These are phyloP conservation scores for Orthonychiurus folsomi DNA, from an alignment of 2,888 invertebrate genomes.

Conservation along the genomic window DNA sequence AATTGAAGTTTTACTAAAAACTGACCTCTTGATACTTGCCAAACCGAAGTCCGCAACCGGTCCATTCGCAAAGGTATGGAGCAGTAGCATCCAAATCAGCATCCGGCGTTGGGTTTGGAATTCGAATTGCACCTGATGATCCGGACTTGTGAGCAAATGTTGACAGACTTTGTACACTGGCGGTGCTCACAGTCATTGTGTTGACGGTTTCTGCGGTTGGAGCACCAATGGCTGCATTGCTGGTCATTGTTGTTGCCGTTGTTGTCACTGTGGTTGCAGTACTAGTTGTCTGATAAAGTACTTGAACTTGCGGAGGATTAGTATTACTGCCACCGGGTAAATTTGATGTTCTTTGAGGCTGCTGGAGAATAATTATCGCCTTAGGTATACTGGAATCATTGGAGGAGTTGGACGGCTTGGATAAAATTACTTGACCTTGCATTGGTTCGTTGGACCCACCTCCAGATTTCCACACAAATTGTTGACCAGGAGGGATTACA, in stretches of 20 bases:
- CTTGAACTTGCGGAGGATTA: slow-evolving; percentile 16
- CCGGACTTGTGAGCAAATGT: neutral
- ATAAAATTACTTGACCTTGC: slow-evolving; percentile 38
- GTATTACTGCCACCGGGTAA: neutral
- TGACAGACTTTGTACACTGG: neutral
- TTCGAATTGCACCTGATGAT: neutral
- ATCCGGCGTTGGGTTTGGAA: slow-evolving; percentile 11
- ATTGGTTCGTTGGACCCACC: slow-evolving; percentile 24
- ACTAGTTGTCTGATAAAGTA: neutral
- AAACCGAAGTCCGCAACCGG: slow-evolving; percentile 57
- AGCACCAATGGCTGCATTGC: slow-evolving; percentile 22
- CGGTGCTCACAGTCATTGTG: neutral
- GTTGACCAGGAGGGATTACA: slow-evolving; percentile 38
- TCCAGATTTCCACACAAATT: slow-evolving; percentile 35
- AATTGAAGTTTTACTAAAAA: too few relatives aligned
- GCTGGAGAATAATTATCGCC: slow-evolving; percentile 38
- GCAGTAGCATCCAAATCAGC: slow-evolving; percentile 30
- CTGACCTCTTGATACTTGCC: slow-evolving; percentile 33
- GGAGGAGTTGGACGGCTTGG: slow-evolving; percentile 26
- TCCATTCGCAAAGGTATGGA: slow-evolving; percentile 76
- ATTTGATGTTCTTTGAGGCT: slow-evolving; percentile 12
- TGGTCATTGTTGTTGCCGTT: slow-evolving; percentile 10
- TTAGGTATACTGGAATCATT: slow-evolving; percentile 33
- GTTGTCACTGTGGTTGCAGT: slow-evolving; percentile 9
- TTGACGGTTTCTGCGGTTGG: slow-evolving; percentile 27